A percentile compares a stretch with the other conserved stretches of the same genome.
Conservation (phyloP, 2,797 vertebrate genomes). For the Catostomus latipinnis region DNA sequence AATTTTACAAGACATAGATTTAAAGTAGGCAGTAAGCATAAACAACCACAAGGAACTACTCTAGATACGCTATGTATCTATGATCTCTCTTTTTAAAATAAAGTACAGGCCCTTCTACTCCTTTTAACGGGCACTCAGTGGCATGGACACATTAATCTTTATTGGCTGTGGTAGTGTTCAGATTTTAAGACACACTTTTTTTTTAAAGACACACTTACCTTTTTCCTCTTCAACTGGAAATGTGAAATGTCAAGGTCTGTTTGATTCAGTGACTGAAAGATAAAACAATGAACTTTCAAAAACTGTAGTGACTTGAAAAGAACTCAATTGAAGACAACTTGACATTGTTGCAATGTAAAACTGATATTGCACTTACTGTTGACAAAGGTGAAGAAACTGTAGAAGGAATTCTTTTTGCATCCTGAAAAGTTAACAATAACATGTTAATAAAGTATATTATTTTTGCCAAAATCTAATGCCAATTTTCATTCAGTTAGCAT, state of each 20-base stretch:
- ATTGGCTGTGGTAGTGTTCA: too few species aligned
- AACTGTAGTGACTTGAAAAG: background rate
- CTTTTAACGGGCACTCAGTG: background rate
- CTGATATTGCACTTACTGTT: conserved; percentile 80
- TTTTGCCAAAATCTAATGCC: too few species aligned
- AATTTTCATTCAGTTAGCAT: too few species aligned
- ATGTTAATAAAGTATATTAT: background rate
- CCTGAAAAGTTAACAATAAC: conserved; percentile 73
- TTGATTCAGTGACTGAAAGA: conserved; percentile 82
- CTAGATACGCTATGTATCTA: background rate
- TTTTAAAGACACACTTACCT: conserved; percentile 75
- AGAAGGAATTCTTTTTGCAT: conserved; percentile 95
- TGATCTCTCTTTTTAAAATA: background rate
- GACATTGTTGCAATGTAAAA: background rate
- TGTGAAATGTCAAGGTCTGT: conserved; percentile 74
- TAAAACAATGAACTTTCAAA: background rate
- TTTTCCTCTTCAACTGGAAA: conserved; percentile 84
- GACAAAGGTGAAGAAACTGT: conserved; percentile 79
- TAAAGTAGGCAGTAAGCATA: too few species aligned
- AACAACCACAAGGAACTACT: too few species aligned
- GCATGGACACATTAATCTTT: background rate
- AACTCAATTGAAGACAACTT: background rate
- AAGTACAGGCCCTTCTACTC: background rate
- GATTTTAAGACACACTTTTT: too few species aligned
- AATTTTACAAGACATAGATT: conserved; percentile 20